phyloP scores from a whole-genome alignment of 2,113 vertebrate genomes.

The Lophius piscatorius region DNA sequence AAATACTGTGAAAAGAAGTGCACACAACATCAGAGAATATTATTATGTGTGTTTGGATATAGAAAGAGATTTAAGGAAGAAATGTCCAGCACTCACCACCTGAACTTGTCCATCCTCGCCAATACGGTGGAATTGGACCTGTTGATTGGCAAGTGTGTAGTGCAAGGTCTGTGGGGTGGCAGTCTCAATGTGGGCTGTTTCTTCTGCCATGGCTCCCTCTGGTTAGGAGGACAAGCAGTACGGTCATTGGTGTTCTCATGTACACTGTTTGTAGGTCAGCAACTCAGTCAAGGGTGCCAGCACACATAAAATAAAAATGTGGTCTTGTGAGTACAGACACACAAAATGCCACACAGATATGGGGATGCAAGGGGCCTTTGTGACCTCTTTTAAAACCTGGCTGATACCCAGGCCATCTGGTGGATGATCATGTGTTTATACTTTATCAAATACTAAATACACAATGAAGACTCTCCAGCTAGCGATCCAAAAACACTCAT shows the following conservation, averaged over 20 bases:
- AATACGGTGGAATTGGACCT: conserved; percentile 98
- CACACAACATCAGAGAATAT: neutral
- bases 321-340: conserved; percentile 4
- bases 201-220: conserved; percentile 73
- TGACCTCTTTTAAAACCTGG: conserved; percentile 30
- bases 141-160: conserved; percentile 90
- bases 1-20: neutral
- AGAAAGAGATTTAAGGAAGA: neutral
- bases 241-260: neutral
- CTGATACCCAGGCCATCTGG: conserved; percentile 52
- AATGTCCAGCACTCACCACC: conserved; percentile 87
- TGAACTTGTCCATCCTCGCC: conserved; percentile 98
- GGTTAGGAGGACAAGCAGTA: conserved; percentile 34
- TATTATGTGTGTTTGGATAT: neutral
- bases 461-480: conserved; percentile 57
- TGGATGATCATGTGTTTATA: conserved; percentile 66
- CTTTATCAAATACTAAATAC: conserved; percentile 67
- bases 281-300: conserved; percentile 2
- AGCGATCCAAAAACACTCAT: conserved; percentile 57
- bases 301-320: conserved; percentile 1
- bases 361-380: conserved; percentile 9
- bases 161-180: conserved; percentile 91
- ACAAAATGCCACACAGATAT: conserved; percentile 14
- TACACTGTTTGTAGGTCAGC: conserved; percentile 4
- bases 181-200: conserved; percentile 83